Evolutionary conservation across 2,113 vertebrate species (phyloP).

Genomic region (Astur gentilis): DNA sequence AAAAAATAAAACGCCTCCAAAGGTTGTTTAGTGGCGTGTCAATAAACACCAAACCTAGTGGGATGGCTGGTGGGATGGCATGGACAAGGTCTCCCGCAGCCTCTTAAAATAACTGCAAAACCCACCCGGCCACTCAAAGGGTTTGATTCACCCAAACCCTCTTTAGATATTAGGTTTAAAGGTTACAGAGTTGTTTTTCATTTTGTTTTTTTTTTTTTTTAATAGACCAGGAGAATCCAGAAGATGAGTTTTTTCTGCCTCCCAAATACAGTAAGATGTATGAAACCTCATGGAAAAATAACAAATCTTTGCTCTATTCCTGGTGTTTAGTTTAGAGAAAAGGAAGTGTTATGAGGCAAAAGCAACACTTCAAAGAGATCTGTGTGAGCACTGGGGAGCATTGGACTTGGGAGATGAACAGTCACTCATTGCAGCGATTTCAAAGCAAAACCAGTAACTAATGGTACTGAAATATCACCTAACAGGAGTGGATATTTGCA

Average conservation of each 20-base stretch:
- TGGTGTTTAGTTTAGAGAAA: not conserved
- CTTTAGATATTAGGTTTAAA: not conserved
- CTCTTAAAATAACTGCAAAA: not conserved
- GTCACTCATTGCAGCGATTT: not conserved
- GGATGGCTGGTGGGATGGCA: not conserved
- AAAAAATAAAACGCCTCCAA: not conserved
- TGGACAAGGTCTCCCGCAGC: fast-evolving
- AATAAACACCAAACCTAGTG: not conserved
- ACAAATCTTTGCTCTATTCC: not conserved
- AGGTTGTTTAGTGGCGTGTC: not conserved
- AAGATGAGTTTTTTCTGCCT: not conserved
- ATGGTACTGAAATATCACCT: not conserved
- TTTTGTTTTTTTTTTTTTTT: not conserved
- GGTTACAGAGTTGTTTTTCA: not conserved
- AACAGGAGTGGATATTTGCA: not conserved
- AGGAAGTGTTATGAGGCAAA: not conserved
- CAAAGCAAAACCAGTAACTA: not conserved
- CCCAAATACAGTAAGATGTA: not conserved
- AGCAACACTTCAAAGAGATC: not conserved
- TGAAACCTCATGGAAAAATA: not conserved
- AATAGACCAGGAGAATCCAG: not conserved
- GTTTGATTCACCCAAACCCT: not conserved
- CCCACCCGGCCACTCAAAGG: not conserved
- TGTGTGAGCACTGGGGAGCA: not conserved
- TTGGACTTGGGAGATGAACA: not conserved